Percentiles rank a stretch among this genome's conserved stretches.
Evolutionary conservation across 2,113 vertebrate genomes (phyloP).

Genomic region (Phycodurus eques): DNA sequence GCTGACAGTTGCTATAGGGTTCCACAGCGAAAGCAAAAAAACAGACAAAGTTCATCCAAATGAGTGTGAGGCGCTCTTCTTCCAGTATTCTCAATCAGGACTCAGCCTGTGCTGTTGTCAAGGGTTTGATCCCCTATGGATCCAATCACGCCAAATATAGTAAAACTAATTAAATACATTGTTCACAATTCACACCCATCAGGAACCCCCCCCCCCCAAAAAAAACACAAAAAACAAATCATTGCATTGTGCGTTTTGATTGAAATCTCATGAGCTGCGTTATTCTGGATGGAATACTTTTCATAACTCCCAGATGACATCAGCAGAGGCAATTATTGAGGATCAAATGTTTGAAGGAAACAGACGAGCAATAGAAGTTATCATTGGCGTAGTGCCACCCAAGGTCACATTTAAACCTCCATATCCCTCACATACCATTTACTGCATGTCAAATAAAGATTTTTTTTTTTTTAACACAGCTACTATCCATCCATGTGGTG

Average conservation of each 20-base stretch:
- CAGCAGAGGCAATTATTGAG: slow-evolving; percentile 13
- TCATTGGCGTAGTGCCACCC: neutral
- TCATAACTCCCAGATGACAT: slow-evolving; percentile 4
- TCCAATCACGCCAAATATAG: slow-evolving; percentile 38
- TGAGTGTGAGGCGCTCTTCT: neutral
- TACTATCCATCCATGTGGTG: neutral
- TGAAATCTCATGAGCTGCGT: slow-evolving; percentile 7
- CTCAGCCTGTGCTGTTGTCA: neutral
- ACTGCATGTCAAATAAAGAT: neutral
- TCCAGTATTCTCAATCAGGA: neutral
- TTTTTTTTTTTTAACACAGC: neutral
- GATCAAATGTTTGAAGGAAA: neutral
- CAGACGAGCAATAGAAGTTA: neutral
- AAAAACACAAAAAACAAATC: slow-evolving; percentile 7
- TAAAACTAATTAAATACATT: slow-evolving; percentile 40
- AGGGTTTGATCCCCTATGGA: slow-evolving; percentile 34
- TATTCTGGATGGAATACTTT: slow-evolving; percentile 8
- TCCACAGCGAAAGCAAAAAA: slow-evolving; percentile 1
- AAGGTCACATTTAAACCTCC: neutral
- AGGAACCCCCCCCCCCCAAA: too few relatives aligned
- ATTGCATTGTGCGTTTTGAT: slow-evolving; percentile 2
- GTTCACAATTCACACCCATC: slow-evolving; percentile 23
- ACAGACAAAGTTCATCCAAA: slow-evolving; percentile 1
- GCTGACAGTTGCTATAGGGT: neutral
- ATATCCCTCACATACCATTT: neutral